A percentile compares a stretch with the other conserved stretches of the same genome.
phyloP scores from a whole-genome alignment of 2,113 vertebrate species.

The Myiozetetes cayanensis region DNA sequence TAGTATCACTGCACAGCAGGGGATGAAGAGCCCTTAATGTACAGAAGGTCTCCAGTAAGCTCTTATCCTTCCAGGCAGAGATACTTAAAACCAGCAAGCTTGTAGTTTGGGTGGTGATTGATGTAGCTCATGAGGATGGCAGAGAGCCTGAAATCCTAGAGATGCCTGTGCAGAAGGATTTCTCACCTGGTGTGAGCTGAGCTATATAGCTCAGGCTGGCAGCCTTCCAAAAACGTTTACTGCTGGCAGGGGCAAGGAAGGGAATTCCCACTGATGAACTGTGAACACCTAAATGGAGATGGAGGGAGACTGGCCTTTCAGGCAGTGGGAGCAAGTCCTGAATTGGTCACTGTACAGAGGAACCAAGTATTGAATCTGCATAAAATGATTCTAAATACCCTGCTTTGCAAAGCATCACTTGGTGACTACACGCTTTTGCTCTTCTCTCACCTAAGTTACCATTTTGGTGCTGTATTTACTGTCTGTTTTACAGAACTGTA shows the following conservation, averaged over 20 bases:
- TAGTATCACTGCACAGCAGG: background rate
- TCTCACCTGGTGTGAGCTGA: background rate
- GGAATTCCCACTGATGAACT: background rate
- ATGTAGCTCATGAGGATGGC: background rate
- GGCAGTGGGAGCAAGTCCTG: background rate
- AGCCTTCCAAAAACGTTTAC: background rate
- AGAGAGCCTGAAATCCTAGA: background rate
- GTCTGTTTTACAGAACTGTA: fast-evolving
- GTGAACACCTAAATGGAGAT: fast-evolving
- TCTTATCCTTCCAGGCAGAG: background rate
- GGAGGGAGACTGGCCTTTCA: background rate
- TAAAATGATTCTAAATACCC: background rate
- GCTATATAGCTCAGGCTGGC: background rate
- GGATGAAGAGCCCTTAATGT: background rate
- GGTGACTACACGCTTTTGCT: background rate
- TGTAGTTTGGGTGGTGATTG: background rate
- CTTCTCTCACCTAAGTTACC: background rate
- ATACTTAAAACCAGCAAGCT: background rate
- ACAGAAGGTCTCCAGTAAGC: background rate
- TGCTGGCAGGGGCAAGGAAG: background rate
- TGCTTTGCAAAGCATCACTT: background rate
- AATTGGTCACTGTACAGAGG: fast-evolving
- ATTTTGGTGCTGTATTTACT: background rate
- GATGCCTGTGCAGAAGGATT: background rate
- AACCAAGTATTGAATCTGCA: background rate